These are phyloP conservation scores for Drosophila trapezifrons DNA, from an alignment of 1,140 invertebrate species.

Conservation along the genomic window DNA sequence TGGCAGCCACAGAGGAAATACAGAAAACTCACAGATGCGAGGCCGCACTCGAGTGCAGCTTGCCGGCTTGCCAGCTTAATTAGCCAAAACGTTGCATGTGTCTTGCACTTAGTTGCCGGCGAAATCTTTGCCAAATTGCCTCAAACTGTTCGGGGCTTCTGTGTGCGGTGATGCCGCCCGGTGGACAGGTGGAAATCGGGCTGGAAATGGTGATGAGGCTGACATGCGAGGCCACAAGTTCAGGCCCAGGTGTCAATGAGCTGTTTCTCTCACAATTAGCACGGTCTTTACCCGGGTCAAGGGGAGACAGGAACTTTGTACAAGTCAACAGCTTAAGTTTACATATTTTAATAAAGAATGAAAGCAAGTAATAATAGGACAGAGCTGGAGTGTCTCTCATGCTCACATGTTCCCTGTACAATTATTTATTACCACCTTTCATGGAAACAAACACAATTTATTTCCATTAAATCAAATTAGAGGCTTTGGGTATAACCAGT, in stretches of 20 bases:
- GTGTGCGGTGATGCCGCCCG: constrained; percentile 13
- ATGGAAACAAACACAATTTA: constrained; percentile 21
- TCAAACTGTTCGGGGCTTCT: constrained; percentile 36
- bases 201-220: constrained; percentile 39
- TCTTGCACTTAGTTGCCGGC: constrained; percentile 67
- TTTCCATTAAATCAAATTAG: constrained; percentile 27
- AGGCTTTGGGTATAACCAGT: constrained; percentile 2
- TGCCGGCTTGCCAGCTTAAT: constrained; percentile 67
- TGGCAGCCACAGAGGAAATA: constrained; percentile 22
- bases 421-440: constrained; percentile 23
- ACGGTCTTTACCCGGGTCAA: constrained; percentile 17
- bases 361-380: too few relatives aligned
- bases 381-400: too few relatives aligned
- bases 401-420: not conserved
- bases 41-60: constrained; percentile 53
- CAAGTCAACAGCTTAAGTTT: not conserved
- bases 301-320: constrained; percentile 1
- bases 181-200: constrained; percentile 19
- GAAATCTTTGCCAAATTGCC: constrained; percentile 49
- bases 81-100: constrained; percentile 76
- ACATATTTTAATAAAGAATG: too few relatives aligned
- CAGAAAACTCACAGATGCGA: constrained; percentile 19
- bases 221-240: constrained; percentile 58
- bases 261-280: constrained; percentile 49
- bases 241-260: constrained; percentile 44